phyloP scores from a whole-genome alignment of 2,888 invertebrate genomes.

The Tetragnatha montana region DNA sequence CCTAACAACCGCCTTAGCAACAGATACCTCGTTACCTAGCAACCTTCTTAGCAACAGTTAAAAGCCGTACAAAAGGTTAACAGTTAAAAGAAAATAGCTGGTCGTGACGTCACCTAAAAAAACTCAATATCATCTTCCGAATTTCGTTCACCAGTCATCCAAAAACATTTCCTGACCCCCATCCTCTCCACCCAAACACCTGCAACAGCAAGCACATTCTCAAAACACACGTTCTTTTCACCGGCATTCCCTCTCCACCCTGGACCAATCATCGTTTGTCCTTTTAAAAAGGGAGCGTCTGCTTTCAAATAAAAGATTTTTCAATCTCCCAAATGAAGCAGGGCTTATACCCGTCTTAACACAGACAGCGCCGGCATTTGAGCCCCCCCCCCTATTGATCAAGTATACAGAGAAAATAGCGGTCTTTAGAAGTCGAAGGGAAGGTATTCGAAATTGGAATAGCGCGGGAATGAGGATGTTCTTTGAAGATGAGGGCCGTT shows the following conservation, averaged over 20 bases:
- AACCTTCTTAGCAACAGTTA: too few species aligned
- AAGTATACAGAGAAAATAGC: conserved; percentile 43
- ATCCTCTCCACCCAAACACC: background rate
- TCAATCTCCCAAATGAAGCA: conserved; percentile 59
- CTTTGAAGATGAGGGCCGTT: conserved; percentile 37
- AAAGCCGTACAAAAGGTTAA: too few species aligned
- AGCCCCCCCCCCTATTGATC: conserved; percentile 41
- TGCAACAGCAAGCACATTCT: conserved; percentile 16
- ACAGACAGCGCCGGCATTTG: conserved; percentile 24
- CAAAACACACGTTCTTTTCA: background rate
- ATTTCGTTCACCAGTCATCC: too few species aligned
- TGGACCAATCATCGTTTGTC: conserved; percentile 47
- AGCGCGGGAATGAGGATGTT: background rate
- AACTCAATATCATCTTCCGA: too few species aligned
- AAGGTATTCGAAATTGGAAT: conserved; percentile 29
- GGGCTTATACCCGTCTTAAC: conserved; percentile 39
- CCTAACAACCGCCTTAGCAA: too few species aligned
- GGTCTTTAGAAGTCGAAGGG: conserved; percentile 28
- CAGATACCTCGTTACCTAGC: too few species aligned
- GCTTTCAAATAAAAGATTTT: conserved; percentile 58
- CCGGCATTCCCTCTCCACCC: background rate
- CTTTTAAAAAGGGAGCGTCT: conserved; percentile 8
- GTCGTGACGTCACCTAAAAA: too few species aligned
- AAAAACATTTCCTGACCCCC: too few species aligned
- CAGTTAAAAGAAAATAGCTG: too few species aligned